phyloP scores from a whole-genome alignment of 2,888 invertebrate genomes.

The Invenusta paracnida region DNA sequence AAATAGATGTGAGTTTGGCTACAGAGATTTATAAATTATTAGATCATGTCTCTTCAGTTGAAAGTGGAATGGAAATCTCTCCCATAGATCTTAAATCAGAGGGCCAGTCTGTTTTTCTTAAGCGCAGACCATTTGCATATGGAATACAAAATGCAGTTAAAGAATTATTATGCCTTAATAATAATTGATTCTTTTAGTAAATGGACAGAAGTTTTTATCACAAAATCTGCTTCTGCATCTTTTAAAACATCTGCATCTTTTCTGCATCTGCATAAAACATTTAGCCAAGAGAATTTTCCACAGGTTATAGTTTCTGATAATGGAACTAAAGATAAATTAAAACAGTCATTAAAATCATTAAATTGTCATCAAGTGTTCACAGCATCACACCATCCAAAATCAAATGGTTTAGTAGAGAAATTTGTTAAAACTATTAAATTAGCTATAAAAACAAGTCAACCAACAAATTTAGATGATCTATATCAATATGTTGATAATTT shows the following conservation, averaged over 20 bases:
- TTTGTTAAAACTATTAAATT: not conserved
- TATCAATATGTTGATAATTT: not conserved
- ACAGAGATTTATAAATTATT: not conserved
- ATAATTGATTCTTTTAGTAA: too few relatives aligned
- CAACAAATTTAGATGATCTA: not conserved
- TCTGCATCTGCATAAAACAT: too few relatives aligned
- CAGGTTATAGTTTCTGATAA: not conserved
- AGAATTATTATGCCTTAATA: too few relatives aligned
- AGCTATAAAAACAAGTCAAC: not conserved
- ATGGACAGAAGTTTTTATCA: too few relatives aligned
- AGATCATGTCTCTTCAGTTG: not conserved
- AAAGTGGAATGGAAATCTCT: not conserved
- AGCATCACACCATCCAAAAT: not conserved
- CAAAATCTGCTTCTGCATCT: too few relatives aligned
- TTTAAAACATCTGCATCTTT: too few relatives aligned
- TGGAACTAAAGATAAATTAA: not conserved
- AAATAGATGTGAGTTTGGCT: not conserved
- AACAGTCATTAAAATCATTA: not conserved
- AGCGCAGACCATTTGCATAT: not conserved
- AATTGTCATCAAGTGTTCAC: not conserved
- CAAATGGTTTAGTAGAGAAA: not conserved
- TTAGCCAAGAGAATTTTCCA: not conserved
- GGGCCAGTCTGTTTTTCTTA: not conserved
- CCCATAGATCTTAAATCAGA: not conserved
- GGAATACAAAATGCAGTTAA: not conserved